These are phyloP conservation scores for Rhodeus uyekii DNA, from an alignment of 2,797 vertebrate genomes.

Conservation along the genomic window DNA sequence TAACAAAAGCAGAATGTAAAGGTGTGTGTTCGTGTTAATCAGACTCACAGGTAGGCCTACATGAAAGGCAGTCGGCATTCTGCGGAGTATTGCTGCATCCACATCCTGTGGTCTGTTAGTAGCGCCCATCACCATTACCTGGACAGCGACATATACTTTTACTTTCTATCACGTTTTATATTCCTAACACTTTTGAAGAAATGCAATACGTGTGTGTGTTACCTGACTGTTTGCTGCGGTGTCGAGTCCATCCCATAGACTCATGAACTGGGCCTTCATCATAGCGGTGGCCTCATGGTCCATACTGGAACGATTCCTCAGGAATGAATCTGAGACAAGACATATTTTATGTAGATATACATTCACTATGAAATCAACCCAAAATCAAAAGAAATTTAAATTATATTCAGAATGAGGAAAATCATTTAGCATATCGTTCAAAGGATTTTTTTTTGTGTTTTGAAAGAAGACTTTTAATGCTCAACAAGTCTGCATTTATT, in stretches of 20 bases:
- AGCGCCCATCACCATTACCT: slow-evolving; percentile 86
- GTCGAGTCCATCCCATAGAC: slow-evolving; percentile 83
- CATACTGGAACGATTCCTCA: slow-evolving; percentile 79
- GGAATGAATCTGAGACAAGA: slow-evolving; percentile 75
- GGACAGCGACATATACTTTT: neutral
- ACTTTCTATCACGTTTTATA: neutral
- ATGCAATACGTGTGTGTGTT: neutral
- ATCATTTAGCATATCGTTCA: neutral
- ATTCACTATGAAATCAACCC: neutral
- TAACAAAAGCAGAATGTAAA: neutral
- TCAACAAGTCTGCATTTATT: neutral
- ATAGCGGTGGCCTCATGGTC: slow-evolving; percentile 85
- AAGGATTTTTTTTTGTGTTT: neutral
- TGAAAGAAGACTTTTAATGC: neutral
- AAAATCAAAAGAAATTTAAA: neutral
- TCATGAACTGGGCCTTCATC: slow-evolving; percentile 89
- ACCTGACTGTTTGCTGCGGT: slow-evolving; percentile 78
- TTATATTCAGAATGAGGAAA: neutral
- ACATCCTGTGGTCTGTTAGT: slow-evolving; percentile 83
- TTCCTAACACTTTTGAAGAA: neutral
- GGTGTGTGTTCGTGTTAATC: neutral
- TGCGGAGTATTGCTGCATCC: slow-evolving; percentile 79
- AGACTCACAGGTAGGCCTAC: slow-evolving; percentile 77
- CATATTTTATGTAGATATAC: neutral
- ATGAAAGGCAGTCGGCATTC: slow-evolving; percentile 80